Conservation (phyloP, 1,140 invertebrate genomes). For the Meteorus sp. region DNA sequence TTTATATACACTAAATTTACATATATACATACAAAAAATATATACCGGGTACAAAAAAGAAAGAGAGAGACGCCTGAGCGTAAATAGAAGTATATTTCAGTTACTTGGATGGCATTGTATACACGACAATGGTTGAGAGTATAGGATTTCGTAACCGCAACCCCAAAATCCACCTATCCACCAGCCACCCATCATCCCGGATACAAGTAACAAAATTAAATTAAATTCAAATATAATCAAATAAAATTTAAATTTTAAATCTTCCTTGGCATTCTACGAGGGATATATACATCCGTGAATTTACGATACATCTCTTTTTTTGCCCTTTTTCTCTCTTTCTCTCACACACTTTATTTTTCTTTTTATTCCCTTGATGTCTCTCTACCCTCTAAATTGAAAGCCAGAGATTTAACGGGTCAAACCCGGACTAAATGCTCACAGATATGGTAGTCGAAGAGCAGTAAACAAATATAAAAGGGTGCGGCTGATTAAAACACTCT, state of each 20-base stretch:
- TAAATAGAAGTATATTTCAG: background rate
- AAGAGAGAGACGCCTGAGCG: too few species aligned
- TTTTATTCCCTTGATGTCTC: conserved; percentile 26
- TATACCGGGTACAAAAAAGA: too few species aligned
- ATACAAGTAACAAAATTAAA: conserved; percentile 53
- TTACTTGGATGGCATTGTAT: background rate
- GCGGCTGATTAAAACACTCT: conserved; percentile 56
- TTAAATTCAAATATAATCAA: conserved; percentile 62
- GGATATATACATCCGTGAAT: conserved; percentile 13
- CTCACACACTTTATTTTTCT: too few species aligned
- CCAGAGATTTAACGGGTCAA: conserved; percentile 56
- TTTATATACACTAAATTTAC: too few species aligned
- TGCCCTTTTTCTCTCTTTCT: conserved; percentile 19
- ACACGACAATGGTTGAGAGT: background rate
- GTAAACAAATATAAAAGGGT: too few species aligned
- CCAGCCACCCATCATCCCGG: too few species aligned
- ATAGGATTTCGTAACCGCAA: background rate
- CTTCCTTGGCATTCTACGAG: conserved; percentile 26
- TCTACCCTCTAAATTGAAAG: conserved; percentile 45
- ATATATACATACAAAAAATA: too few species aligned
- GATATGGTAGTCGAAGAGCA: conserved; percentile 35
- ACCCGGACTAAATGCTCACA: conserved; percentile 33
- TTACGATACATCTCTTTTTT: conserved; percentile 21
- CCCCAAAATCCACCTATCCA: conserved; percentile 28
- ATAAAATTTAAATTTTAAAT: conserved; percentile 62